A percentile compares a stretch with the other conserved stretches of the same genome.
Evolutionary conservation across 2,888 invertebrate species (phyloP).

Genomic region (Drosophila peninsularis): DNA sequence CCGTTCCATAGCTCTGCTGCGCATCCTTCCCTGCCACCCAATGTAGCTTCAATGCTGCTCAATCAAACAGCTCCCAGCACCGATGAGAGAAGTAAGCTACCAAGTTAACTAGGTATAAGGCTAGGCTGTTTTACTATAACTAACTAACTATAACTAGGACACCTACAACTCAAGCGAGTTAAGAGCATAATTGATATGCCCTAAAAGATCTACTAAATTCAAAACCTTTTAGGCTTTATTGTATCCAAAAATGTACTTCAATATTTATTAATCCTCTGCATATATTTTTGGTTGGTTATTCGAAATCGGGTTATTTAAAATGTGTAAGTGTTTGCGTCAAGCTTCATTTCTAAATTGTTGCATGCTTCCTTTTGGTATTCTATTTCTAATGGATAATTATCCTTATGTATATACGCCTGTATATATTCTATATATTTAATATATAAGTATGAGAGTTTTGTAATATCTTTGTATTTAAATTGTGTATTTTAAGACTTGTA

Average conservation of each 20-base stretch:
- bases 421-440: neutral
- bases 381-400: neutral
- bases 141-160: neutral
- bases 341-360: conserved; percentile 11
- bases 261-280: conserved; percentile 40
- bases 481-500: conserved; percentile 1
- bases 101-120: neutral
- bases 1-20: conserved; percentile 73
- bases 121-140: neutral
- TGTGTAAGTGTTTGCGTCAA: conserved; percentile 50
- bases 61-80: conserved; percentile 62
- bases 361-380: conserved; percentile 19
- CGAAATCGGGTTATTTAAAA: conserved; percentile 31
- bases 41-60: conserved; percentile 33
- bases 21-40: conserved; percentile 47
- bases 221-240: neutral
- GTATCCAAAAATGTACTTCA: conserved; percentile 6
- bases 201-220: conserved; percentile 1
- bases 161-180: neutral
- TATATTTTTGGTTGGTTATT: conserved; percentile 30
- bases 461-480: neutral
- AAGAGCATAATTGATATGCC: neutral
- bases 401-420: conserved; percentile 21
- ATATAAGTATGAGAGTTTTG: neutral
- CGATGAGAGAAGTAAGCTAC: conserved; percentile 78